Evolutionary conservation across 2,113 vertebrate species (phyloP).

Genomic region (Leptobrachium leishanense): DNA sequence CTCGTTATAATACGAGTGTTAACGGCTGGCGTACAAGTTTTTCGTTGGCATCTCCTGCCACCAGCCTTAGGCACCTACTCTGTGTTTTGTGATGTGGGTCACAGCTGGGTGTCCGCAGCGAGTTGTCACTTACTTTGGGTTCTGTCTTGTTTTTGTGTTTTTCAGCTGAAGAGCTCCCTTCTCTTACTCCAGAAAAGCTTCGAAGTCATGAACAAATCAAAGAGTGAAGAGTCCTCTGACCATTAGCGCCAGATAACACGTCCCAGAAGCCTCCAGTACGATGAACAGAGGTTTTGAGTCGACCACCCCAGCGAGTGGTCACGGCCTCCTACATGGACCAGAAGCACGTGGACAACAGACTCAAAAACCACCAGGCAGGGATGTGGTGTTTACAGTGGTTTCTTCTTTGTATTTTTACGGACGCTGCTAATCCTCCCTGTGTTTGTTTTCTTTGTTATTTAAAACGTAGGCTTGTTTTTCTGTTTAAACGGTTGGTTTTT

Average conservation of each 20-base stretch:
- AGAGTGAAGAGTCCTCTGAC: conserved; percentile 58
- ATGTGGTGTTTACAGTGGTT: conserved; percentile 6
- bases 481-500: too few relatives aligned
- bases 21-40: too few relatives aligned
- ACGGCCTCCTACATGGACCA: not conserved
- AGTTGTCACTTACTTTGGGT: too few relatives aligned
- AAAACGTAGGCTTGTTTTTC: too few relatives aligned
- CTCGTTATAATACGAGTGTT: too few relatives aligned
- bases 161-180: conserved; percentile 85
- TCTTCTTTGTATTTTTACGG: not conserved
- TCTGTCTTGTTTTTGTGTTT: not conserved
- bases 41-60: too few relatives aligned
- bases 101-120: too few relatives aligned
- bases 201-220: conserved; percentile 77
- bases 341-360: not conserved
- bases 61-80: too few relatives aligned
- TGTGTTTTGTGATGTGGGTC: too few relatives aligned
- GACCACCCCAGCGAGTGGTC: not conserved
- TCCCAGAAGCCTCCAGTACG: not conserved
- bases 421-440: not conserved
- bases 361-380: not conserved
- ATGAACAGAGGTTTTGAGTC: not conserved
- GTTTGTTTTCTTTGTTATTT: too few relatives aligned
- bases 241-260: conserved; percentile 50
- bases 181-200: conserved; percentile 87